These are phyloP conservation scores for Leucophenga montana DNA, from an alignment of 2,888 invertebrate genomes.

Conservation along the genomic window DNA sequence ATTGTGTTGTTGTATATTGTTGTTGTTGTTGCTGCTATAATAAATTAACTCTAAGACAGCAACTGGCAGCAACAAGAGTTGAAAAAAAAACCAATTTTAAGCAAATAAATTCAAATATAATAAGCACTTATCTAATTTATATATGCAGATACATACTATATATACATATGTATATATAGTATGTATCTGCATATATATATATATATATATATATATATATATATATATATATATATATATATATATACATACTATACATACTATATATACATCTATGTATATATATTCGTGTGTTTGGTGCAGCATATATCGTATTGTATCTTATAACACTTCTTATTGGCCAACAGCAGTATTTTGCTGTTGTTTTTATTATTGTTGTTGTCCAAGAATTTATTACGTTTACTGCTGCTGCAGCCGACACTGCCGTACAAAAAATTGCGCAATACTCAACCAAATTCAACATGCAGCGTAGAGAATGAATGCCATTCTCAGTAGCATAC, in stretches of 20 bases:
- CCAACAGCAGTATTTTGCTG: not conserved
- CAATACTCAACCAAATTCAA: slow-evolving; percentile 12
- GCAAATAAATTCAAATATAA: not conserved
- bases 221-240: too few species aligned
- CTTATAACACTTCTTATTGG: not conserved
- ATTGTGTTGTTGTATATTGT: slow-evolving; percentile 4
- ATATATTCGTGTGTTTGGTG: not conserved
- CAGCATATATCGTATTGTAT: not conserved
- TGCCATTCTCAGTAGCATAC: not conserved
- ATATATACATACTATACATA: too few species aligned
- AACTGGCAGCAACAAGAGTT: not conserved
- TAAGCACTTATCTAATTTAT: slow-evolving; percentile 4
- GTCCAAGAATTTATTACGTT: slow-evolving; percentile 19
- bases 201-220: too few species aligned
- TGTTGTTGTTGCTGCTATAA: not conserved
- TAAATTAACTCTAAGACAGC: not conserved
- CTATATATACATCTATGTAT: too few species aligned
- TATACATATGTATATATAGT: too few species aligned
- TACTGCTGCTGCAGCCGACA: not conserved
- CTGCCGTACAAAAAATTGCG: not conserved
- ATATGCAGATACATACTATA: too few species aligned
- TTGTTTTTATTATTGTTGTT: slow-evolving; percentile 4
- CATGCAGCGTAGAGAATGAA: not conserved
- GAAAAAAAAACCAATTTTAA: not conserved
- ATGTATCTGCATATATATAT: too few species aligned